phyloP scores from a whole-genome alignment of 2,797 vertebrate genomes.

The Bradypus variegatus region DNA sequence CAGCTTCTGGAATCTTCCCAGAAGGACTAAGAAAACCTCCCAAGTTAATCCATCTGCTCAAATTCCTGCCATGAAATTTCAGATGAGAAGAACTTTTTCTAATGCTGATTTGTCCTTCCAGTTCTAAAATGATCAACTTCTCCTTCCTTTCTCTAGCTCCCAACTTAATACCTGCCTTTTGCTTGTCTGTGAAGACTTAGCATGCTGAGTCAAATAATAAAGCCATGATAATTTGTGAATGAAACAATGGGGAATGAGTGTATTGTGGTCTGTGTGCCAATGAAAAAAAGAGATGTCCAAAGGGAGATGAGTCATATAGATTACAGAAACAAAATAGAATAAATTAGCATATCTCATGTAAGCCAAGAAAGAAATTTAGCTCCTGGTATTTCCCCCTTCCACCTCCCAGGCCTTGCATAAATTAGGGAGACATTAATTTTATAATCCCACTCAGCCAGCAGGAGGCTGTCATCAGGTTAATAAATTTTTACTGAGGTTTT shows the following conservation, averaged over 20 bases:
- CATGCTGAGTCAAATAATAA: conserved; percentile 14
- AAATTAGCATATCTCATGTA: conserved; percentile 16
- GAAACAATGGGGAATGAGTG: not conserved
- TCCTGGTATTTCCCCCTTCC: not conserved
- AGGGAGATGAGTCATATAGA: conserved; percentile 31
- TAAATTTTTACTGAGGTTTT: not conserved
- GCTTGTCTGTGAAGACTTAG: not conserved
- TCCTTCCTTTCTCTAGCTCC: not conserved
- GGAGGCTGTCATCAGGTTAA: not conserved
- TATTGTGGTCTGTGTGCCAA: not conserved
- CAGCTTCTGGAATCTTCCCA: not conserved
- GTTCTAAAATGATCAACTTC: not conserved
- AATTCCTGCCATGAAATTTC: not conserved
- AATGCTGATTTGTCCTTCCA: not conserved
- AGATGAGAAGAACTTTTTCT: not conserved
- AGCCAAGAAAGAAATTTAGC: not conserved
- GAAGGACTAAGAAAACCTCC: not conserved
- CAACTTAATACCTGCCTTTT: not conserved
- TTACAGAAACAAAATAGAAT: conserved; percentile 38
- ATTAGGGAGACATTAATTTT: not conserved
- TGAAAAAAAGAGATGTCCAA: conserved; percentile 16
- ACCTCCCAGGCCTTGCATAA: not conserved
- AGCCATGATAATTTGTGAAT: conserved; percentile 19
- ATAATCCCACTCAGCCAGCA: not conserved
- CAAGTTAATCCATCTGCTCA: not conserved